Conservation (phyloP, 2,797 vertebrate species). For the Scolopax rusticola region DNA sequence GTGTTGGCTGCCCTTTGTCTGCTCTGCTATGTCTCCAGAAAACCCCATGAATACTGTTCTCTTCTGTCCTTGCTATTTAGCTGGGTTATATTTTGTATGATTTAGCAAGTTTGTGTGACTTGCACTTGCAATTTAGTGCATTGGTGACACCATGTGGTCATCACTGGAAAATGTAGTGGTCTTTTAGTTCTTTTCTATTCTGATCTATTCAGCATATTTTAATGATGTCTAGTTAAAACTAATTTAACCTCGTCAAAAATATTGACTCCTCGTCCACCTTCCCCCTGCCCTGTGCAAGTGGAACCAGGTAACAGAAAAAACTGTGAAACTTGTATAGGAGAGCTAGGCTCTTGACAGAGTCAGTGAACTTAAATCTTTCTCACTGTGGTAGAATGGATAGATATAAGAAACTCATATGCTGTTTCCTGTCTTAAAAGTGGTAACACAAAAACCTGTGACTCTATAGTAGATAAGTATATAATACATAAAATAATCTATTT, state of each 20-base stretch:
- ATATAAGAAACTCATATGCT: too few relatives aligned
- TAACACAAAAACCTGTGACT: not conserved
- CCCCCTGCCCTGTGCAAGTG: rapidly evolving
- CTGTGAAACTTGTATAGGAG: rapidly evolving
- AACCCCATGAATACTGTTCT: not conserved
- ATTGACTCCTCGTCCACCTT: not conserved
- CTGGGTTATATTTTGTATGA: rapidly evolving
- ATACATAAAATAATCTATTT: not conserved
- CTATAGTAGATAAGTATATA: rapidly evolving
- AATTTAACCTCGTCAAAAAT: not conserved
- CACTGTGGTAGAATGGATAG: not conserved
- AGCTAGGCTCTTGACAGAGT: not conserved
- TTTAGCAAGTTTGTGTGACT: not conserved
- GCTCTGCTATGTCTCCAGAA: not conserved
- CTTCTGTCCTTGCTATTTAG: not conserved
- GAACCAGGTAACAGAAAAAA: not conserved
- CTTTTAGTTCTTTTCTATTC: not conserved
- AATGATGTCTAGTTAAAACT: not conserved
- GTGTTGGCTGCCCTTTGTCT: not conserved
- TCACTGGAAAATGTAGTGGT: not conserved
- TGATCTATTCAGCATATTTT: not conserved
- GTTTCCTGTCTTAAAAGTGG: not conserved
- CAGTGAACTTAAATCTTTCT: not conserved
- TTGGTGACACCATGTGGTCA: conserved; percentile 10
- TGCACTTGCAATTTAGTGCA: rapidly evolving